phyloP scores from a whole-genome alignment of 2,888 invertebrate species.

The Dascillus cervinus region DNA sequence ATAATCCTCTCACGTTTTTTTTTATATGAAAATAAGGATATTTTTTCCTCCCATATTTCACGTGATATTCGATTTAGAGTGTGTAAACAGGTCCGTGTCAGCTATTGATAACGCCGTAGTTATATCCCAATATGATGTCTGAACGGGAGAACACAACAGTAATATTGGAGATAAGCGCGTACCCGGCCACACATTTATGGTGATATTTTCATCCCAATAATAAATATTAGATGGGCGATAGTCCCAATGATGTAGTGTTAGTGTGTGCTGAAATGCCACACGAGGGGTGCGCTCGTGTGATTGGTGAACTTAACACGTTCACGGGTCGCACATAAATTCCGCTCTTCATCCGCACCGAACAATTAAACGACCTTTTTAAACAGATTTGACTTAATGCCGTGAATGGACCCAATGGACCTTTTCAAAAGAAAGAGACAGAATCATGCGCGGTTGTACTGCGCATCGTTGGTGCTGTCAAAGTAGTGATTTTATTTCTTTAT shows the following conservation, averaged over 20 bases:
- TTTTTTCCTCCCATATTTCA: too few relatives aligned
- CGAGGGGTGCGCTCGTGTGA: slow-evolving; percentile 4
- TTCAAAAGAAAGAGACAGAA: too few relatives aligned
- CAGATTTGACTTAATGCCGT: too few relatives aligned
- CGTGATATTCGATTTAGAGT: slow-evolving; percentile 19
- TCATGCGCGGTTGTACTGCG: too few relatives aligned
- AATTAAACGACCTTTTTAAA: too few relatives aligned
- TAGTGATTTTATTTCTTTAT: too few relatives aligned
- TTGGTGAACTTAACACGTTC: slow-evolving; percentile 7
- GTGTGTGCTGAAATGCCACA: slow-evolving; percentile 8
- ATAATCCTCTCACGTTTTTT: too few relatives aligned
- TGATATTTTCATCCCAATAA: slow-evolving; percentile 17
- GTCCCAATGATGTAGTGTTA: slow-evolving; percentile 10
- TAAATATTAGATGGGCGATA: slow-evolving; percentile 18
- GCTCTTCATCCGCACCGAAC: too few relatives aligned
- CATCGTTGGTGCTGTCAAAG: too few relatives aligned
- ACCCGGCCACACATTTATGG: slow-evolving; percentile 11
- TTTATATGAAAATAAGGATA: too few relatives aligned
- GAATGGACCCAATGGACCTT: too few relatives aligned
- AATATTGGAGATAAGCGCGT: slow-evolving; percentile 13
- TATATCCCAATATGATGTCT: slow-evolving; percentile 13
- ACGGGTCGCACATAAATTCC: slow-evolving; percentile 7
- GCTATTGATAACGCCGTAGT: slow-evolving; percentile 16
- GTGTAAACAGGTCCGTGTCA: slow-evolving; percentile 16
- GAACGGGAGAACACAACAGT: slow-evolving; percentile 9